phyloP scores from a whole-genome alignment of 1,140 invertebrate species.

The Tetranychus urticae region DNA sequence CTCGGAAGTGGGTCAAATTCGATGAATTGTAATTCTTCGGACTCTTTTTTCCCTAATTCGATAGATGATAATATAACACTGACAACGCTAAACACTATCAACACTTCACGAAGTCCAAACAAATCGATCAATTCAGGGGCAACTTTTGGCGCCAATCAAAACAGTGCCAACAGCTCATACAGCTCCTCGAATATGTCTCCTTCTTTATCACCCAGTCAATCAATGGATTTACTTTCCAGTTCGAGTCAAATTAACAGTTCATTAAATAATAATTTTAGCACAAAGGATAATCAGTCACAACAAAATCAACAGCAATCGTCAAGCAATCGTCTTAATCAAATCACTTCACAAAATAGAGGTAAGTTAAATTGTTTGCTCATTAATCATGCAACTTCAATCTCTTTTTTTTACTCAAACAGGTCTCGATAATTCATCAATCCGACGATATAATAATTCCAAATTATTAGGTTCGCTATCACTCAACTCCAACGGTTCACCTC shows the following conservation, averaged over 20 bases:
- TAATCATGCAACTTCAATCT: too few relatives aligned
- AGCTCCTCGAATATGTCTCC: not conserved
- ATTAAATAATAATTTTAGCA: not conserved
- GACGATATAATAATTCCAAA: not conserved
- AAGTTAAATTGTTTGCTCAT: not conserved
- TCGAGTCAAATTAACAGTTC: not conserved
- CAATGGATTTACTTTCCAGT: not conserved
- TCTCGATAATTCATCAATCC: not conserved
- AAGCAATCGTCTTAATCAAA: not conserved
- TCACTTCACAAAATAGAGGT: not conserved
- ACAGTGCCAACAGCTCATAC: not conserved
- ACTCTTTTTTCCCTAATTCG: not conserved
- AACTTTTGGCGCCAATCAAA: not conserved
- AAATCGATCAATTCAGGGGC: not conserved
- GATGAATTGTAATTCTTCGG: not conserved
- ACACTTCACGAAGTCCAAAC: not conserved
- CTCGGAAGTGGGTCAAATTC: not conserved
- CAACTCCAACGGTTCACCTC: too few relatives aligned
- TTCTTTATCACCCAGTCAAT: slow-evolving; percentile 1
- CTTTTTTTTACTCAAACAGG: too few relatives aligned
- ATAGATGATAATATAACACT: not conserved
- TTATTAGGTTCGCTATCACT: too few relatives aligned
- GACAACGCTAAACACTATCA: slow-evolving; percentile 1
- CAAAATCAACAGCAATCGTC: not conserved
- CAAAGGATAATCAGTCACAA: not conserved